Percentiles rank a stretch among this genome's conserved stretches.
phyloP scores from a whole-genome alignment of 2,888 invertebrate genomes.

The Harpalus rufipes region DNA sequence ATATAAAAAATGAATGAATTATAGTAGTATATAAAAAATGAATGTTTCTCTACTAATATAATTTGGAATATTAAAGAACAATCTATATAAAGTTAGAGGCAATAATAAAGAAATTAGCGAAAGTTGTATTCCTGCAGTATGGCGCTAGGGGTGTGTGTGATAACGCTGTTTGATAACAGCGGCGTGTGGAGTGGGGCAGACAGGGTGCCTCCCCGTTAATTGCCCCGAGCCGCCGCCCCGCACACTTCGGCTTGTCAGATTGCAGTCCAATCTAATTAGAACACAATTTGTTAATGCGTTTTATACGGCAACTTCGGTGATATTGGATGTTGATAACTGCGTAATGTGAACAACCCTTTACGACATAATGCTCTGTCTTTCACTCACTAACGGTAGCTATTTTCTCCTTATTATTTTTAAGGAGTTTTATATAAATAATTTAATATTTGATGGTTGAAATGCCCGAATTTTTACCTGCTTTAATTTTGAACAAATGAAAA shows the following conservation, averaged over 20 bases:
- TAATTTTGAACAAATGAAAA: no score
- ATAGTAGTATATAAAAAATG: no score
- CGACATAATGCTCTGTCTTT: no score
- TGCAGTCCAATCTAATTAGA: conserved; percentile 77
- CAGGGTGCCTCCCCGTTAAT: conserved; percentile 56
- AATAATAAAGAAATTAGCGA: conserved; percentile 46
- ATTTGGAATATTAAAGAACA: no score
- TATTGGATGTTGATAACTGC: conserved; percentile 64
- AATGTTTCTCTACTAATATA: no score
- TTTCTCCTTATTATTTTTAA: no score
- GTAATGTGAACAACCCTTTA: conserved; percentile 40
- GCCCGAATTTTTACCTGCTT: no score
- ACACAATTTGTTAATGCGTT: conserved; percentile 78
- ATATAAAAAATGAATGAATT: no score
- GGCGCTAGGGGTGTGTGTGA: conserved; percentile 51
- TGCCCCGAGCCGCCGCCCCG: conserved; percentile 40
- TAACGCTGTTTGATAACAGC: conserved; percentile 52
- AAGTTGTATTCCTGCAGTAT: neutral
- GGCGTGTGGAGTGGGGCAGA: conserved; percentile 37
- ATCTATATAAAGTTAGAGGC: neutral
- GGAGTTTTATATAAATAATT: no score
- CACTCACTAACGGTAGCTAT: no score
- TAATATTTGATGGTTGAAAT: no score
- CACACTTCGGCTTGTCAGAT: conserved; percentile 73
- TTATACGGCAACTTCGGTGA: conserved; percentile 71